Evolutionary conservation across 2,113 vertebrate species (phyloP).

Genomic region (Pagrus major): DNA sequence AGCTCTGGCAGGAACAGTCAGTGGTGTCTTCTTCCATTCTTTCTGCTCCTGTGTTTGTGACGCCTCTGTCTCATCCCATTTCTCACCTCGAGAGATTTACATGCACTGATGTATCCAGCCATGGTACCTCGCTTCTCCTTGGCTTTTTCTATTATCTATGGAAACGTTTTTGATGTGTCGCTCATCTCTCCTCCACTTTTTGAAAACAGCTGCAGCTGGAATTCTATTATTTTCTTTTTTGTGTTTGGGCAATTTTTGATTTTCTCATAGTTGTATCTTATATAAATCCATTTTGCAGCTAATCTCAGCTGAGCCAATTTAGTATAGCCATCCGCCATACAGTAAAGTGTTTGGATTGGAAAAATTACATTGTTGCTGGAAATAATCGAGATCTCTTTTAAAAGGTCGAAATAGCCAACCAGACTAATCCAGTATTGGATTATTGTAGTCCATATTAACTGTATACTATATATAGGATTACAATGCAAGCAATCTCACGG

Average conservation of each 20-base stretch:
- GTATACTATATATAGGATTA: neutral
- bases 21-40: neutral
- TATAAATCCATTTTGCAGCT: neutral
- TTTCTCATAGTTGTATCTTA: neutral
- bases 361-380: neutral
- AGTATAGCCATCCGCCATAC: neutral
- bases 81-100: slow-evolving; percentile 32
- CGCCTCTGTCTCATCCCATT: slow-evolving; percentile 30
- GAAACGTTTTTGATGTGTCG: neutral
- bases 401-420: neutral
- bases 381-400: slow-evolving; percentile 12
- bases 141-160: neutral
- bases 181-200: neutral
- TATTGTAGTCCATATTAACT: neutral
- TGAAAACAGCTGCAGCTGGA: neutral
- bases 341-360: neutral
- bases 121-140: neutral
- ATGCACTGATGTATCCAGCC: neutral
- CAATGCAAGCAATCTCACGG: slow-evolving; percentile 12
- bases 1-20: neutral
- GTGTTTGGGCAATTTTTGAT: neutral
- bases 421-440: slow-evolving; percentile 4
- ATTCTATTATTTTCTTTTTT: neutral
- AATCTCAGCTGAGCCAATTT: neutral
- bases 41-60: neutral